These are phyloP conservation scores for Tribolium madens DNA, from an alignment of 1,140 invertebrate species.

Conservation along the genomic window DNA sequence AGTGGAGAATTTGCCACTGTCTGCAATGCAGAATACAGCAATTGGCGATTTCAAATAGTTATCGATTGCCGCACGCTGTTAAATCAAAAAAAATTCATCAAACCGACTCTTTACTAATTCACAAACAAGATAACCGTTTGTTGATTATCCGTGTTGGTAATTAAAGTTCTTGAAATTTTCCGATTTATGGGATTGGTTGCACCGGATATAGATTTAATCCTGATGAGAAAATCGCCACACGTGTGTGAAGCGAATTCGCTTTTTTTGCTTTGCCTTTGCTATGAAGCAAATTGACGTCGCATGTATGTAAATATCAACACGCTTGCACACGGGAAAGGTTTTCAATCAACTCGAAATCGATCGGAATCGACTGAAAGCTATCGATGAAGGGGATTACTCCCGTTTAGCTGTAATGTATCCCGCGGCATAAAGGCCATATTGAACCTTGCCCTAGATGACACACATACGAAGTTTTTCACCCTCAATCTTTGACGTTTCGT, in stretches of 20 bases:
- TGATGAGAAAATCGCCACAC: background rate
- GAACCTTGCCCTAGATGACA: constrained; percentile 17
- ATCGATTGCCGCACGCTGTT: background rate
- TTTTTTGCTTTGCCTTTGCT: background rate
- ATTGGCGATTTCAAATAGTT: constrained; percentile 6
- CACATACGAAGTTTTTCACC: constrained; percentile 30
- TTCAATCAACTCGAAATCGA: constrained; percentile 29
- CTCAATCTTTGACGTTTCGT: constrained; percentile 35
- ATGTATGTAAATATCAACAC: constrained; percentile 35
- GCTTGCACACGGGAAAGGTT: constrained; percentile 22
- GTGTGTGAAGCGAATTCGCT: background rate
- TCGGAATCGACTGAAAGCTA: constrained; percentile 23
- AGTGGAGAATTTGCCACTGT: constrained; percentile 6
- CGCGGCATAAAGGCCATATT: constrained; percentile 23
- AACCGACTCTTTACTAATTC: background rate
- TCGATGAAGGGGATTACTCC: constrained; percentile 36
- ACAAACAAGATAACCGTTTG: background rate
- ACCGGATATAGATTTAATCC: too few relatives aligned
- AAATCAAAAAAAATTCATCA: background rate
- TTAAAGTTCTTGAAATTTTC: constrained; percentile 5
- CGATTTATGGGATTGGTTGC: background rate
- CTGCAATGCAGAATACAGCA: constrained; percentile 15
- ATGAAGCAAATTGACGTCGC: constrained; percentile 28
- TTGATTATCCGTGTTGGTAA: background rate
- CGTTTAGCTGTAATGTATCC: constrained; percentile 35